phyloP scores from a whole-genome alignment of 1,140 invertebrate genomes.

The Paralvinella palmiformis region DNA sequence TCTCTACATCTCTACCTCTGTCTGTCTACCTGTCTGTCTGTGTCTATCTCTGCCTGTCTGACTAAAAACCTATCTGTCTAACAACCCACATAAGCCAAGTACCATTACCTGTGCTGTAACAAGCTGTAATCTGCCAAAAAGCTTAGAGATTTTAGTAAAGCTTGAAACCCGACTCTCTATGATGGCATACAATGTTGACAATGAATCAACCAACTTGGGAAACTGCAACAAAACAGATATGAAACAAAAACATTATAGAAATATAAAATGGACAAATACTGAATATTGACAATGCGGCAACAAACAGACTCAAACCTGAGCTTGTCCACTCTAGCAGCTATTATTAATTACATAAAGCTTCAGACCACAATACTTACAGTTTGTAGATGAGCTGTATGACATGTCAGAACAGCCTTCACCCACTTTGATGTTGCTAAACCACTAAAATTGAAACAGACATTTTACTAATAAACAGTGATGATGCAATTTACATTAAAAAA shows the following conservation, averaged over 20 bases:
- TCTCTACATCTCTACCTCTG: background rate
- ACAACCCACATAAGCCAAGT: background rate
- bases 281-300: too few species aligned
- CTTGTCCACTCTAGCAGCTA: background rate
- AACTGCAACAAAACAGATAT: constrained; percentile 24
- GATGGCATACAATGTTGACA: constrained; percentile 41
- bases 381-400: constrained; percentile 45
- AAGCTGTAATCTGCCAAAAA: constrained; percentile 43
- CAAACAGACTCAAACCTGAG: too few species aligned
- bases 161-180: constrained; percentile 37
- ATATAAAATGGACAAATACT: too few species aligned
- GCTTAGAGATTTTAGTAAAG: constrained; percentile 30
- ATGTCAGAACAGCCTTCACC: constrained; percentile 37
- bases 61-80: background rate
- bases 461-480: too few species aligned
- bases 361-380: constrained; percentile 32
- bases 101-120: constrained; percentile 39
- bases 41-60: background rate
- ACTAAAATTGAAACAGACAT: constrained; percentile 25
- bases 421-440: constrained; percentile 31
- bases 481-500: too few species aligned
- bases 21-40: background rate
- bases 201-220: constrained; percentile 40
- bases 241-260: too few species aligned
- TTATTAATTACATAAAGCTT: background rate